Base-by-base conservation (phyloP, 2,888 invertebrate species). In the Rotaria sp. region DNA sequence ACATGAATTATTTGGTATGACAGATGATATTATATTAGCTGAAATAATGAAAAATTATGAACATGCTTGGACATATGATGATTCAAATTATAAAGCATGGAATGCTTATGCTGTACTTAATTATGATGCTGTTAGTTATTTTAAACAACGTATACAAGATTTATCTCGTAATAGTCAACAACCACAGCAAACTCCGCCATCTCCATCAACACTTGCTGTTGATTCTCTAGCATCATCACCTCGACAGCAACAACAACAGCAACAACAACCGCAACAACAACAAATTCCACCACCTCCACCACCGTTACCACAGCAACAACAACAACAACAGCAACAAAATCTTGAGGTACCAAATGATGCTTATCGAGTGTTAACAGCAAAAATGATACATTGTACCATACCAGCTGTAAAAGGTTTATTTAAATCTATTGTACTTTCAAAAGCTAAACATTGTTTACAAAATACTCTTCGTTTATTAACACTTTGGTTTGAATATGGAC, bases 21-120 rank as follows among this genome's bases (percentile, higher is more conserved):
- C 95, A 85, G 94, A 94, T 87, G 94, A 95, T 89, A 91, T 92
- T 26, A 95, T 95, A 0, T 95, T 96, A 87, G 94, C 0, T 94
- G 90, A 90, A 87, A 91, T 92, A 35, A 89, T 93, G 74, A 89
- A 91, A 84, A 95, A 94, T 90, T 96, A 95, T 90, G 93, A 93
- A 57, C 93, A 94, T n/a, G 96, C 96, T 0, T 96, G 95, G 0
- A 94, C 94, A 88, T 94, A 95, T 88, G 95, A 96, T 89, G 93
- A 94, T 1, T 94, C 94, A 85, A 98, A 97, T 96, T 92, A 92
- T 88, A 93, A 93, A 92, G 98, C 98, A 0, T 99, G 98, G 97
- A 98, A 99, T 91, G 94, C 96, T 0, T 96, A 96, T 94, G 99
- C 98, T 0, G 96, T 96, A 90, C 96, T 96, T 94, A 97, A 98